A percentile compares a stretch with the other conserved stretches of the same genome.
phyloP scores from a whole-genome alignment of 2,113 vertebrate species.

The Electrona antarctica region DNA sequence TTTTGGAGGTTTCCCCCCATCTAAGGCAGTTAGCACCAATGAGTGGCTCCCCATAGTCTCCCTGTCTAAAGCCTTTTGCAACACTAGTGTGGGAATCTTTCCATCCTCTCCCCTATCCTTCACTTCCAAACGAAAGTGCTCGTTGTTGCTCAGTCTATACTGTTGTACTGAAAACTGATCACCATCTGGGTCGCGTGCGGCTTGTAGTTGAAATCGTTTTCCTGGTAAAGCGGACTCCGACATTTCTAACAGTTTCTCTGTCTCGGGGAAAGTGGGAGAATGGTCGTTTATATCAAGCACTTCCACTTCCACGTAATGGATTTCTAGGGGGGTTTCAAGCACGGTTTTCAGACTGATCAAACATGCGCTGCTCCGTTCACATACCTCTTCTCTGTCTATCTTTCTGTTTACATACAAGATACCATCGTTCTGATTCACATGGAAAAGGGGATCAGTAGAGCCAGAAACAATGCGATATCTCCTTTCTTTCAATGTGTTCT shows the following conservation, averaged over 20 bases:
- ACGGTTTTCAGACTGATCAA: slow-evolving; percentile 49
- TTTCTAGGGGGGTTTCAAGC: slow-evolving; percentile 65
- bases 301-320: slow-evolving; percentile 74
- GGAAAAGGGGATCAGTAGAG: slow-evolving; percentile 16
- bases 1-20: slow-evolving; percentile 73
- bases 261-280: slow-evolving; percentile 50
- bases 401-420: slow-evolving; percentile 27
- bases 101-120: slow-evolving; percentile 19
- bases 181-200: slow-evolving; percentile 68
- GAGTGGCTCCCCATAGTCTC: slow-evolving; percentile 27
- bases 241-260: slow-evolving; percentile 49
- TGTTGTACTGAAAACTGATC: slow-evolving; percentile 59
- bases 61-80: slow-evolving; percentile 52
- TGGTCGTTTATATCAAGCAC: slow-evolving; percentile 77
- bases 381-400: slow-evolving; percentile 25
- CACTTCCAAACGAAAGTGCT: slow-evolving; percentile 19
- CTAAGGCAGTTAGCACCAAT: slow-evolving; percentile 51
- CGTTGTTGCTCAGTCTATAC: slow-evolving; percentile 56
- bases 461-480: slow-evolving; percentile 28
- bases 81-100: slow-evolving; percentile 52
- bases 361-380: slow-evolving; percentile 29
- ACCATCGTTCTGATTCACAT: slow-evolving; percentile 30
- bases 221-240: slow-evolving; percentile 51
- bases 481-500: neutral
- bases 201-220: slow-evolving; percentile 65